Percentiles rank a stretch among this genome's conserved stretches.
phyloP scores from a whole-genome alignment of 2,797 vertebrate genomes.

The Periophthalmus magnuspinnatus region DNA sequence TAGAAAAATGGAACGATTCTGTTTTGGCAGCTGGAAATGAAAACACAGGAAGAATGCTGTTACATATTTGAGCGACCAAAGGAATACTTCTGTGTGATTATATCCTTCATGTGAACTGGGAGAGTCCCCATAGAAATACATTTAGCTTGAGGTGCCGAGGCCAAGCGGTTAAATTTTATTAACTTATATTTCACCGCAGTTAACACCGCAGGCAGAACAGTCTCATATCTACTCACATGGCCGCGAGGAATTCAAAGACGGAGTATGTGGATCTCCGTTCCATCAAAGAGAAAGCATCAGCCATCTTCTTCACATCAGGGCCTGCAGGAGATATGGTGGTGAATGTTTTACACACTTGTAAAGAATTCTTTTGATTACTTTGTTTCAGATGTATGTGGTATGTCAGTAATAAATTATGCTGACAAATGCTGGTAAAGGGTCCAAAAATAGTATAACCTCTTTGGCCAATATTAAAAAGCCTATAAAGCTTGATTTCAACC shows the following conservation, averaged over 20 bases:
- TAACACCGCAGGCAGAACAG: not conserved
- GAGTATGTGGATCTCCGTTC: not conserved
- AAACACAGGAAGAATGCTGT: slow-evolving; percentile 12
- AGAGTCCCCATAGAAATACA: slow-evolving; percentile 10
- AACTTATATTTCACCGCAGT: slow-evolving; percentile 12
- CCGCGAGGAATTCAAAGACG: slow-evolving; percentile 15
- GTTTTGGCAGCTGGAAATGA: slow-evolving; percentile 35
- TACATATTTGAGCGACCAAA: slow-evolving; percentile 30
- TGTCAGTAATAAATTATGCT: not conserved
- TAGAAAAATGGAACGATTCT: slow-evolving; percentile 18
- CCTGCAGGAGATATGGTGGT: not conserved
- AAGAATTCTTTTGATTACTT: not conserved
- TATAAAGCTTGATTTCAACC: too few species aligned
- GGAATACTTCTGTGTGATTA: slow-evolving; percentile 16
- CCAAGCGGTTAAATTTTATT: slow-evolving; percentile 25
- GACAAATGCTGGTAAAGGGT: not conserved
- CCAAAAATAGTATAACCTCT: not conserved
- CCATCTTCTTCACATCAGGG: not conserved
- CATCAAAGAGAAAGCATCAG: not conserved
- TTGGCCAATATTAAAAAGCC: too few species aligned
- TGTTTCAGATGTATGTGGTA: not conserved
- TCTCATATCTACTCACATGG: slow-evolving; percentile 20
- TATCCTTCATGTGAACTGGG: slow-evolving; percentile 2
- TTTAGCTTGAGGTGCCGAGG: slow-evolving; percentile 13
- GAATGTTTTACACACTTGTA: not conserved